Percentiles rank a stretch among this genome's conserved stretches.
These are phyloP conservation scores for Erpetoichthys calabaricus DNA, from an alignment of 2,797 vertebrate genomes.

Conservation along the genomic window DNA sequence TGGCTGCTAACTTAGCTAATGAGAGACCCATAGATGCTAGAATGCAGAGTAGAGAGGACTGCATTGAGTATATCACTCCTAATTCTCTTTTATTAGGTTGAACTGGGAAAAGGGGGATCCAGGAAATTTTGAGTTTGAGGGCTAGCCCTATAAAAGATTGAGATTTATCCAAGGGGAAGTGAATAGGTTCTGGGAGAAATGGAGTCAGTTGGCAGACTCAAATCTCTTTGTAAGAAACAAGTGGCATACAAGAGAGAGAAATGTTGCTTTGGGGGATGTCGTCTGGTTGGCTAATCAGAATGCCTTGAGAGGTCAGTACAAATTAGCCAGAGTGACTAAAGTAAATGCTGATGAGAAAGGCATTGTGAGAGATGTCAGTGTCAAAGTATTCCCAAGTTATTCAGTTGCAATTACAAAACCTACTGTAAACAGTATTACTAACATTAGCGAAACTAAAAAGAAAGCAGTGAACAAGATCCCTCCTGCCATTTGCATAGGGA, in stretches of 20 bases:
- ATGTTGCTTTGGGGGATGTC: slow-evolving; percentile 8
- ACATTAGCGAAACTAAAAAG: not conserved
- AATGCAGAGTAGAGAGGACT: slow-evolving; percentile 14
- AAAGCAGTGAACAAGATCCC: slow-evolving; percentile 5
- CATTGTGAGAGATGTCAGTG: slow-evolving; percentile 4
- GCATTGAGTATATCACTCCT: slow-evolving; percentile 12
- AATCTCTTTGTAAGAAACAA: slow-evolving; percentile 17
- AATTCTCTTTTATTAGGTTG: slow-evolving; percentile 5
- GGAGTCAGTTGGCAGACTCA: slow-evolving; percentile 14
- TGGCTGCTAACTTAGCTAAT: too few relatives aligned
- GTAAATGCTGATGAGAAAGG: slow-evolving; percentile 8
- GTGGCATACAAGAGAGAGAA: too few relatives aligned
- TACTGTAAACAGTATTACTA: not conserved
- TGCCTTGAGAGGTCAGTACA: too few relatives aligned
- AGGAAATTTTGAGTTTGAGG: slow-evolving; percentile 8
- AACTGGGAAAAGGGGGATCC: slow-evolving; percentile 9
- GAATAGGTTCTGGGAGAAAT: slow-evolving; percentile 9
- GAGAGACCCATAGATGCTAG: slow-evolving; percentile 3
- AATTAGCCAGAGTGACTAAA: too few relatives aligned
- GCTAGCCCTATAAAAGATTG: slow-evolving; percentile 16
- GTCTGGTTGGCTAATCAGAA: too few relatives aligned
- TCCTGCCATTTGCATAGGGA: slow-evolving; percentile 12
- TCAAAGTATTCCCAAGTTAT: slow-evolving; percentile 8
- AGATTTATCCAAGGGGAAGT: slow-evolving; percentile 15
- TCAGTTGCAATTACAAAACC: slow-evolving; percentile 9